These are phyloP conservation scores for Diachasmimorpha longicaudata DNA, from an alignment of 1,140 invertebrate species.

Conservation along the genomic window DNA sequence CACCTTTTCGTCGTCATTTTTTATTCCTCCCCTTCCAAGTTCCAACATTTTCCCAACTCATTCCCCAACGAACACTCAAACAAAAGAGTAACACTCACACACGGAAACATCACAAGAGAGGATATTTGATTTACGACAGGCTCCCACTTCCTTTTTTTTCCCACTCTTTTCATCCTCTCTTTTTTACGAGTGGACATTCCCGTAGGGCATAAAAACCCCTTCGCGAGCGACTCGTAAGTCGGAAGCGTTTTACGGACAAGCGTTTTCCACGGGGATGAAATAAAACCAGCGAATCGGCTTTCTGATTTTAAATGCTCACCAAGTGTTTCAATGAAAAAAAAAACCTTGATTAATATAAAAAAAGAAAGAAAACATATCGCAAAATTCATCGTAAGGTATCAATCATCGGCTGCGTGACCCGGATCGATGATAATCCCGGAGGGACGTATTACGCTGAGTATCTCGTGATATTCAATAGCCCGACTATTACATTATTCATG, in stretches of 20 bases:
- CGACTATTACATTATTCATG: too few relatives aligned
- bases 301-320: not conserved
- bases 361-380: too few relatives aligned
- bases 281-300: not conserved
- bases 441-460: too few relatives aligned
- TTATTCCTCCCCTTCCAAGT: not conserved
- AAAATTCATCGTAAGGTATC: too few relatives aligned
- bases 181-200: not conserved
- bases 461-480: too few relatives aligned
- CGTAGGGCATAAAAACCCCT: slow-evolving; percentile 5
- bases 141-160: not conserved
- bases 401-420: too few relatives aligned
- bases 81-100: not conserved
- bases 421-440: too few relatives aligned
- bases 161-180: not conserved
- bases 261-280: not conserved
- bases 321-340: not conserved
- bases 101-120: not conserved
- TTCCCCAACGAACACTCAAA: not conserved
- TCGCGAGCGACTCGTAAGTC: not conserved
- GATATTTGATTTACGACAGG: not conserved
- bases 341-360: not conserved
- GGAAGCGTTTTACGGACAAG: slow-evolving; percentile 2
- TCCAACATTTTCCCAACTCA: too few relatives aligned
- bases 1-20: not conserved